Evolutionary conservation across 2,888 invertebrate species (phyloP).

Genomic region (Coenonympha glycerion): DNA sequence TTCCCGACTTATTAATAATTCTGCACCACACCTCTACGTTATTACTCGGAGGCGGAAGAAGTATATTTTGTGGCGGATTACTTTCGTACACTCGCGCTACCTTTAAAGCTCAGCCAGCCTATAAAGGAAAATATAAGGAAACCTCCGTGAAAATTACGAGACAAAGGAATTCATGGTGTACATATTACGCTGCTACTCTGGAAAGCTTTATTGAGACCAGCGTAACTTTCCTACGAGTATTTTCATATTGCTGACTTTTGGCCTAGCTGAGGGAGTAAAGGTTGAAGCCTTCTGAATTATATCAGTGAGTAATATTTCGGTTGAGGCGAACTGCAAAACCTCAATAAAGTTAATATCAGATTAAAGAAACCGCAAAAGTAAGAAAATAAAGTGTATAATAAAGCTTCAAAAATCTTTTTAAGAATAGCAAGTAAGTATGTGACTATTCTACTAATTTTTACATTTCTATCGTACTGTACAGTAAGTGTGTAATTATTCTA

Average conservation of each 20-base stretch:
- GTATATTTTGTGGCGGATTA: constrained; percentile 3
- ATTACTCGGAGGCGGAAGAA: constrained; percentile 8
- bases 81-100: neutral
- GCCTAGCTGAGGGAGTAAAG: too few relatives aligned
- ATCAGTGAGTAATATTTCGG: too few relatives aligned
- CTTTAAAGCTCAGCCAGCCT: constrained; percentile 1
- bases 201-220: neutral
- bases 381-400: too few relatives aligned
- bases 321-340: too few relatives aligned
- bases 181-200: neutral
- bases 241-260: neutral
- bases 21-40: constrained; percentile 11
- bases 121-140: constrained; percentile 9
- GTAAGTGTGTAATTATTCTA: too few relatives aligned
- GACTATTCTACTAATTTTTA: too few relatives aligned
- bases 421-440: too few relatives aligned
- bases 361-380: too few relatives aligned
- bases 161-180: constrained; percentile 6
- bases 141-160: constrained; percentile 9
- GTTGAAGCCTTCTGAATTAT: too few relatives aligned
- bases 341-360: too few relatives aligned
- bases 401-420: too few relatives aligned
- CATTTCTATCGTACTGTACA: too few relatives aligned
- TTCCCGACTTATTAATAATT: constrained; percentile 13
- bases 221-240: neutral